Percentiles rank a stretch among this genome's conserved stretches.
Evolutionary conservation across 2,113 vertebrate genomes (phyloP).

Genomic region (Abramis brama): DNA sequence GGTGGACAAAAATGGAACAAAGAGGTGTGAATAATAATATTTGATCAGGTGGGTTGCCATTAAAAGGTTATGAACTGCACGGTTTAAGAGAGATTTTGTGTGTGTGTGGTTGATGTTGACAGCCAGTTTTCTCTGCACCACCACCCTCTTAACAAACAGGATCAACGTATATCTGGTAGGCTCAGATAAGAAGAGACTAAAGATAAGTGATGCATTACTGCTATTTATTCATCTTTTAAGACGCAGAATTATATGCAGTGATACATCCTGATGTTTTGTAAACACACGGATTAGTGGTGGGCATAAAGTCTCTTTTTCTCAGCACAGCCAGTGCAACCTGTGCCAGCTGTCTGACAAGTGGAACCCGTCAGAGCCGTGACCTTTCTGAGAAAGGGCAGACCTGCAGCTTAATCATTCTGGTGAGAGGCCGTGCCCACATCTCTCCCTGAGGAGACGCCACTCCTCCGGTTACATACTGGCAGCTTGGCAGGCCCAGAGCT

Average conservation of each 20-base stretch:
- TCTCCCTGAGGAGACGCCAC: constrained; percentile 47
- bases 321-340: constrained; percentile 28
- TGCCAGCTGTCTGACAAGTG: constrained; percentile 43
- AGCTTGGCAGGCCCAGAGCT: constrained; percentile 33
- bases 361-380: constrained; percentile 46
- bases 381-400: constrained; percentile 43
- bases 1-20: background rate
- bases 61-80: constrained; percentile 14
- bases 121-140: constrained; percentile 3
- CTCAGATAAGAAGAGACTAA: constrained; percentile 6
- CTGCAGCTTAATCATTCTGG: constrained; percentile 54
- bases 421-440: constrained; percentile 47
- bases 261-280: constrained; percentile 24
- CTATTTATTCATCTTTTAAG: constrained; percentile 12
- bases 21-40: constrained; percentile 16
- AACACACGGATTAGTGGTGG: constrained; percentile 17
- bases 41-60: background rate
- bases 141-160: constrained; percentile 21
- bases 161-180: constrained; percentile 26
- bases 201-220: background rate
- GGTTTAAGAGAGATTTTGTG: background rate
- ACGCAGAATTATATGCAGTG: background rate
- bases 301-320: background rate
- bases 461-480: constrained; percentile 50
- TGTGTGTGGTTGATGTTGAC: background rate